These are phyloP conservation scores for Malthinus seriepunctatus DNA, from an alignment of 2,888 invertebrate genomes.

Conservation along the genomic window DNA sequence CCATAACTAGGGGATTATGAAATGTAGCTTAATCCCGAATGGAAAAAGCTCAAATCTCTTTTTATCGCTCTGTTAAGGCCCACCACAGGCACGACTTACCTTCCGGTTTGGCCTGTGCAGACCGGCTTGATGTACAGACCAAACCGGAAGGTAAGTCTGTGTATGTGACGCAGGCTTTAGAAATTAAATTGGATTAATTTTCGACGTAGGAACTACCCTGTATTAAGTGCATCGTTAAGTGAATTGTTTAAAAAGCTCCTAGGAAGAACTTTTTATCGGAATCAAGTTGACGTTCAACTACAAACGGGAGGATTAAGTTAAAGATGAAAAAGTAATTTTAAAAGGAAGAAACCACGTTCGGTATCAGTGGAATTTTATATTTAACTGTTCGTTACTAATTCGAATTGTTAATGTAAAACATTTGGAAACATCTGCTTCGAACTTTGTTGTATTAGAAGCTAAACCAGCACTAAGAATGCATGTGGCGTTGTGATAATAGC, in stretches of 20 bases:
- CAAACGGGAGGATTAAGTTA: conserved; percentile 17
- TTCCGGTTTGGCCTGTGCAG: no score
- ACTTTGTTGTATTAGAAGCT: conserved; percentile 8
- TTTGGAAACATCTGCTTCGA: conserved; percentile 14
- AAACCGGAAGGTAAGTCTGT: no score
- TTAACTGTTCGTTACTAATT: conserved; percentile 20
- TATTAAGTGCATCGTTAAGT: conserved; percentile 22
- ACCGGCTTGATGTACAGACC: no score
- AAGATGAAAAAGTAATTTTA: conserved; percentile 16
- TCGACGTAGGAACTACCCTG: no score
- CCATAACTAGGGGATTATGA: no score
- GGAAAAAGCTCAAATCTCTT: no score
- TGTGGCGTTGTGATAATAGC: conserved; percentile 13
- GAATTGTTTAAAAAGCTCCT: conserved; percentile 20
- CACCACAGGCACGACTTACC: no score
- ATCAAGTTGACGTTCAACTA: conserved; percentile 24
- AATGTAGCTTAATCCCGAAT: no score
- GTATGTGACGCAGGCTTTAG: no score
- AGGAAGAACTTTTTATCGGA: conserved; percentile 27
- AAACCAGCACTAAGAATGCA: conserved; percentile 31
- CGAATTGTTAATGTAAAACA: conserved; percentile 22
- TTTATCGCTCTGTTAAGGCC: no score
- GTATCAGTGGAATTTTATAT: conserved; percentile 21
- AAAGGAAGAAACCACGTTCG: conserved; percentile 17
- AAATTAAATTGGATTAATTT: no score